Base-by-base conservation (phyloP, 2,797 vertebrate species). In the Anolis apletophallus region DNA sequence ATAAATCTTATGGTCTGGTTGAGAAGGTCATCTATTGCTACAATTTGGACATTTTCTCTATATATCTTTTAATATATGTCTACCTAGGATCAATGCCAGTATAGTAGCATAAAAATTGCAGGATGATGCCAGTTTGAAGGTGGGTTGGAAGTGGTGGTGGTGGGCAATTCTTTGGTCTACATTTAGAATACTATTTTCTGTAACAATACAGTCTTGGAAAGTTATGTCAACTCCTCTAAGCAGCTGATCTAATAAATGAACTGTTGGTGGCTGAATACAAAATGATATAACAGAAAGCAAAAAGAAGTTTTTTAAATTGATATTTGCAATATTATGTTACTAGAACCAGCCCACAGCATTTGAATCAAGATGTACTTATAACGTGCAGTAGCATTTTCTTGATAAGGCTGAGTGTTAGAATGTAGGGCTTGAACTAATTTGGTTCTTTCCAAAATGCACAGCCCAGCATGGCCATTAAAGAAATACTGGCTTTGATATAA, bases 361-460 rank as follows among this genome's bases (percentile, higher is more conserved):
- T 23, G 52, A 52, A 77, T 76, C 59, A 67, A 75, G n/a, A 55
- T 50, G 77, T 8, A 36, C 68, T 55, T 54, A 14, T 5, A 19
- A 85, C 19, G 21, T 76, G 72, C 69, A n/a, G 55, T 83, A 73
- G 68, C 19, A 88, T 87, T 91, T 67, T 0, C n/a, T 84, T 81
- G 52, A 80, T 59, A 34, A 76, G 36, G 84, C 21, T 61, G 59
- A 23, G 3, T 61, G 84, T 61, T 61, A 23, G 59, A 64, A 29
- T 64, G 23, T 64, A 26, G 61, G 23, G 7, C 61, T 61, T 54
- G 32, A 80, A 23, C 3, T 72, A 72, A 14, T 26, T 67, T 80
- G n/a, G n/a, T 54, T 29, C 57, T 9, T 89, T 90, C 91, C 79
- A 87, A 92, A 85, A 85, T 90, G 84, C 54, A 88, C 88, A 88